These are phyloP conservation scores for Riparia riparia DNA, from an alignment of 2,113 vertebrate genomes.

Conservation along the genomic window DNA sequence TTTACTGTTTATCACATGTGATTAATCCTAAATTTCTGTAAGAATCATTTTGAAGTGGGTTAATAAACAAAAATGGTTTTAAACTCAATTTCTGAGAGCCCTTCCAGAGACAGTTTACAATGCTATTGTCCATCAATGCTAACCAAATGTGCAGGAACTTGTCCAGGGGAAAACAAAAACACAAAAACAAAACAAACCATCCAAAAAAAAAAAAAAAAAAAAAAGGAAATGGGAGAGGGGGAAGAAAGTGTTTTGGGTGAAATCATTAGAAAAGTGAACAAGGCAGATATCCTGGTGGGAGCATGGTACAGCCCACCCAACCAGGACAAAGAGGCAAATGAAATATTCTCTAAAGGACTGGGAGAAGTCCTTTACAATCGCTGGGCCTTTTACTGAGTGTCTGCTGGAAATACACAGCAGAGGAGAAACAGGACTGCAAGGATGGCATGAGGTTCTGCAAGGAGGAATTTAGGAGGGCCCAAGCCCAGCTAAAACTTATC, in stretches of 20 bases:
- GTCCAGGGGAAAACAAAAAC: no score
- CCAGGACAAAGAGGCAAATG: neutral
- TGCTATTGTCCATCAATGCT: neutral
- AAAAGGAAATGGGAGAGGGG: no score
- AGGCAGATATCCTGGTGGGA: neutral
- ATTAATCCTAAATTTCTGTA: neutral
- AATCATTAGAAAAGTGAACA: neutral
- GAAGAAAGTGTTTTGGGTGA: neutral
- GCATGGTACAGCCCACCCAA: neutral
- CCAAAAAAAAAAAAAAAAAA: no score
- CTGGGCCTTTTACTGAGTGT: no score
- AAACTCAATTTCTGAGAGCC: neutral
- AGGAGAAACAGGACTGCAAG: neutral
- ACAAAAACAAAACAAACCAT: no score
- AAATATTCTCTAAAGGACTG: neutral
- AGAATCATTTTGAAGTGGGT: neutral
- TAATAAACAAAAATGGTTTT: neutral
- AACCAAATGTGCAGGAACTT: neutral
- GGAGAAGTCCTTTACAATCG: fast-evolving
- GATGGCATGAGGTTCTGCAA: neutral
- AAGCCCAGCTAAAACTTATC: neutral
- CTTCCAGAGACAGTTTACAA: neutral
- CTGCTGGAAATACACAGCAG: neutral
- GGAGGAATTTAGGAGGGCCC: neutral
- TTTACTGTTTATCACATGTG: neutral